phyloP scores from a whole-genome alignment of 2,113 vertebrate species.

The Turdus rufiventris region DNA sequence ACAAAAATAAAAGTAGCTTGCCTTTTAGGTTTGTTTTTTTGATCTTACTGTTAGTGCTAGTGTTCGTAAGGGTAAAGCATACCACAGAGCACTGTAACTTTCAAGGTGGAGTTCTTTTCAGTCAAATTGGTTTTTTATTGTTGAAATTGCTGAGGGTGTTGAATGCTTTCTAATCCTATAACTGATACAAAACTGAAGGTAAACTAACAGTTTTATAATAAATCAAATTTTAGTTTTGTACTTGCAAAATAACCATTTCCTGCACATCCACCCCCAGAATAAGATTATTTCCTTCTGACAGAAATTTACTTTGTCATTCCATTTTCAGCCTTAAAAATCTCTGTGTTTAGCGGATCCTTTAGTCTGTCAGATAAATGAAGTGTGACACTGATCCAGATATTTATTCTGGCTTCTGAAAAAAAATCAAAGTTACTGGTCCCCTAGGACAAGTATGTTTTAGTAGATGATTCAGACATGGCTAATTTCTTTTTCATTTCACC shows the following conservation, averaged over 20 bases:
- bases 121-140: background rate
- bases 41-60: background rate
- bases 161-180: background rate
- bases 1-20: background rate
- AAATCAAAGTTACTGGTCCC: background rate
- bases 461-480: background rate
- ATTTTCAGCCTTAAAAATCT: slow-evolving; percentile 11
- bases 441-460: background rate
- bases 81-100: background rate
- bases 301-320: background rate
- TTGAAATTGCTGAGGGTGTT: background rate
- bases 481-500: background rate
- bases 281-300: background rate
- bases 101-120: background rate
- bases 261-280: background rate
- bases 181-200: background rate
- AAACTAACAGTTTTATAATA: background rate
- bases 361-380: background rate
- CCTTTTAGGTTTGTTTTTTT: background rate
- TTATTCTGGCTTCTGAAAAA: slow-evolving; percentile 11
- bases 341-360: background rate
- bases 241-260: background rate
- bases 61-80: background rate
- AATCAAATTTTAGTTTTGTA: background rate
- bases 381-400: background rate